Percentiles rank a stretch among this genome's conserved stretches.
phyloP scores from a whole-genome alignment of 2,888 invertebrate species.

The Yponomeuta cagnagella region DNA sequence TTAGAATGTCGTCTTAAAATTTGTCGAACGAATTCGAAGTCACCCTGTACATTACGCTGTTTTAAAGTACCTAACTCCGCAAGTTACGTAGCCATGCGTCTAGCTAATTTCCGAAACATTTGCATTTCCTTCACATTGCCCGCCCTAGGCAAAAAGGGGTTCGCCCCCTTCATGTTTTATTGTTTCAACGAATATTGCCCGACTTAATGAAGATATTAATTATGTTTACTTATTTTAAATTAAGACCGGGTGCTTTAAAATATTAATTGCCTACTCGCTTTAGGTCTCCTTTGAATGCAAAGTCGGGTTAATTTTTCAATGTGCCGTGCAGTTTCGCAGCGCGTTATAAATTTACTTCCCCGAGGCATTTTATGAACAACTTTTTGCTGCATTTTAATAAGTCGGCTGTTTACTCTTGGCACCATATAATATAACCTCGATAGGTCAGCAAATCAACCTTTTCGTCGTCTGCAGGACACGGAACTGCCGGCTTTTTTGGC shows the following conservation, averaged over 20 bases:
- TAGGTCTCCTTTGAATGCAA: constrained; percentile 33
- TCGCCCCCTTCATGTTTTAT: constrained; percentile 40
- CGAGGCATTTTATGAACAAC: constrained; percentile 29
- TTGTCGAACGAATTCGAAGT: too few relatives aligned
- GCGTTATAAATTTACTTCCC: constrained; percentile 31
- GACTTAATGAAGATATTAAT: constrained; percentile 52
- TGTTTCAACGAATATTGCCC: constrained; percentile 45
- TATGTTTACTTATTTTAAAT: constrained; percentile 48
- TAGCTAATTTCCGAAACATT: neutral
- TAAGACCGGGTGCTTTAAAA: constrained; percentile 33
- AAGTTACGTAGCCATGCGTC: neutral
- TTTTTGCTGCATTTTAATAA: neutral
- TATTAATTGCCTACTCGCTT: constrained; percentile 32
- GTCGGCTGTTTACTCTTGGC: neutral
- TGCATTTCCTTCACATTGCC: neutral
- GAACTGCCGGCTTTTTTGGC: too few relatives aligned
- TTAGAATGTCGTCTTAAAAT: too few relatives aligned
- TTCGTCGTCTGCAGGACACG: too few relatives aligned
- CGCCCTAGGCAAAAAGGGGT: constrained; percentile 29
- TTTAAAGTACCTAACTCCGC: neutral
- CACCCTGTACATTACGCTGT: too few relatives aligned
- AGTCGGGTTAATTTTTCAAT: constrained; percentile 33
- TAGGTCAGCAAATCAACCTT: too few relatives aligned
- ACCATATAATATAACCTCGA: neutral
- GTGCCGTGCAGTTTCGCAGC: constrained; percentile 26